Percentiles rank a stretch among this genome's conserved stretches.
Conservation (phyloP, 1,140 invertebrate species). For the Campodea augens region DNA sequence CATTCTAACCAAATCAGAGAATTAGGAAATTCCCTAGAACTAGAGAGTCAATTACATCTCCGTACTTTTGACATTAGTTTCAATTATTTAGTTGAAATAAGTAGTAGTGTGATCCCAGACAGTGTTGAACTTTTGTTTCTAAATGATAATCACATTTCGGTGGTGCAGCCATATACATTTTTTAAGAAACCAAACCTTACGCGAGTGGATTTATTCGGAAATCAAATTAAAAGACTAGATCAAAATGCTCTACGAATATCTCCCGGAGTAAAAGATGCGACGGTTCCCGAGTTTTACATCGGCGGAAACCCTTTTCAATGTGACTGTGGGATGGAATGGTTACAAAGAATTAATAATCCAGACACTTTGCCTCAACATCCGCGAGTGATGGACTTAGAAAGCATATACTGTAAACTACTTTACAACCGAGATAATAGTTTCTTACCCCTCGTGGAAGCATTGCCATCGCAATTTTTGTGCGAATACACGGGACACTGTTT, state of each 20-base stretch:
- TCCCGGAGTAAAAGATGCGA: slow-evolving; percentile 47
- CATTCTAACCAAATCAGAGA: slow-evolving; percentile 69
- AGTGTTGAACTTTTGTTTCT: slow-evolving; percentile 65
- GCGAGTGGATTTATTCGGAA: slow-evolving; percentile 63
- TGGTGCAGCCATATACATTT: slow-evolving; percentile 80
- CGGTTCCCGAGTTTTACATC: slow-evolving; percentile 76
- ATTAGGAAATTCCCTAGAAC: slow-evolving; percentile 75
- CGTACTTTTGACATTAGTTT: slow-evolving; percentile 69
- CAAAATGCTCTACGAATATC: slow-evolving; percentile 69
- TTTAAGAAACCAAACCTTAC: slow-evolving; percentile 80
- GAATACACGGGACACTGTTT: slow-evolving; percentile 80
- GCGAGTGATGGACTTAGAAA: slow-evolving; percentile 65
- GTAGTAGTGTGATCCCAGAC: slow-evolving; percentile 57
- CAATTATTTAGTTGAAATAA: slow-evolving; percentile 68
- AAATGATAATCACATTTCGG: slow-evolving; percentile 67
- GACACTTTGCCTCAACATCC: slow-evolving; percentile 56
- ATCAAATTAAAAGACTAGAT: slow-evolving; percentile 62
- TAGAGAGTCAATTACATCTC: slow-evolving; percentile 59
- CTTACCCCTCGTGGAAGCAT: slow-evolving; percentile 61
- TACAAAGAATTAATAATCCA: slow-evolving; percentile 61
- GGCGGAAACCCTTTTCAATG: slow-evolving; percentile 78
- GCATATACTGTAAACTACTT: slow-evolving; percentile 67
- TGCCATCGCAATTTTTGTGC: slow-evolving; percentile 72
- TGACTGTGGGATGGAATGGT: slow-evolving; percentile 66
- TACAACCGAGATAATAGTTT: slow-evolving; percentile 61